A percentile compares a stretch with the other conserved stretches of the same genome.
These are phyloP conservation scores for Perodicticus potto DNA, from an alignment of 2,797 vertebrate genomes.

Conservation along the genomic window DNA sequence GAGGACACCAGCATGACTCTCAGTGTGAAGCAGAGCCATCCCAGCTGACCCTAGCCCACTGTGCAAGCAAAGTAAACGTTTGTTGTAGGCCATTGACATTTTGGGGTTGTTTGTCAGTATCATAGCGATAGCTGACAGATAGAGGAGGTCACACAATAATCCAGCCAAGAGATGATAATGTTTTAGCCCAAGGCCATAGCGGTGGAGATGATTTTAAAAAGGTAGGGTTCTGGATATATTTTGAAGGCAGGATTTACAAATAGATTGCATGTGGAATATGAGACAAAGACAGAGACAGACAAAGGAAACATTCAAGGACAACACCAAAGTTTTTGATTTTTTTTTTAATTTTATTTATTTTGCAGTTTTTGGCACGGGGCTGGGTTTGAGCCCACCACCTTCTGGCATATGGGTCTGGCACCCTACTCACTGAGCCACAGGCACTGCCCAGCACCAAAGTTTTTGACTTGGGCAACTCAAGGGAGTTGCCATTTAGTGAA, in stretches of 20 bases:
- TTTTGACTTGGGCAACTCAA: constrained; percentile 3
- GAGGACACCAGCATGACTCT: constrained; percentile 32
- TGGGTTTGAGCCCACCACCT: too few relatives aligned
- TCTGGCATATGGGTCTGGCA: too few relatives aligned
- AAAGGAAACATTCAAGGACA: constrained; percentile 1
- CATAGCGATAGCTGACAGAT: constrained; percentile 33
- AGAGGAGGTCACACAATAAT: constrained; percentile 29
- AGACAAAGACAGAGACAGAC: background rate
- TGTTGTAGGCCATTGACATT: constrained; percentile 50
- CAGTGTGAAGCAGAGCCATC: constrained; percentile 32
- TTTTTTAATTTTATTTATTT: too few relatives aligned
- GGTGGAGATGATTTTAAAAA: constrained; percentile 17
- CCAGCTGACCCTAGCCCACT: background rate
- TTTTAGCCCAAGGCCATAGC: constrained; percentile 49
- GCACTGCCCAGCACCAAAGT: background rate
- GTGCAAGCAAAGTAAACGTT: constrained; percentile 63
- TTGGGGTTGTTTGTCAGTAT: constrained; percentile 42
- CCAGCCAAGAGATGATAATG: background rate
- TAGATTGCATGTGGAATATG: background rate
- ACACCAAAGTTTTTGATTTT: background rate
- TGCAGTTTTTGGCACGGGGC: too few relatives aligned
- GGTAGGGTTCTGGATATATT: constrained; percentile 15
- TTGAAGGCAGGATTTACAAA: constrained; percentile 37
- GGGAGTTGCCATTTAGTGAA: constrained; percentile 35
- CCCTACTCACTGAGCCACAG: too few relatives aligned